phyloP scores from a whole-genome alignment of 2,113 vertebrate genomes.

The Labeo rohita region DNA sequence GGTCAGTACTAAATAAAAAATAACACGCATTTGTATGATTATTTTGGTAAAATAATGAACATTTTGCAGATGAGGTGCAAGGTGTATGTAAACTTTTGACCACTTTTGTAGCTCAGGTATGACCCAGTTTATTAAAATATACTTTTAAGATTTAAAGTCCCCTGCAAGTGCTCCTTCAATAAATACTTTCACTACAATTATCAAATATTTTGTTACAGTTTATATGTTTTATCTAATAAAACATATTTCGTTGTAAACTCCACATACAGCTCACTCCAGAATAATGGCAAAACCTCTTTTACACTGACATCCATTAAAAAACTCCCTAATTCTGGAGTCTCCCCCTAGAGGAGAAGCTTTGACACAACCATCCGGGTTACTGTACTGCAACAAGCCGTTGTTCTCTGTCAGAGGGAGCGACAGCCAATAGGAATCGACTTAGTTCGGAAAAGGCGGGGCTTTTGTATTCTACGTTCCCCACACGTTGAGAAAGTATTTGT shows the following conservation, averaged over 20 bases:
- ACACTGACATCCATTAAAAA: neutral
- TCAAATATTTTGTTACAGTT: too few species aligned
- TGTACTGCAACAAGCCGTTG: neutral
- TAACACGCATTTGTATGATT: too few species aligned
- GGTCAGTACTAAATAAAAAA: too few species aligned
- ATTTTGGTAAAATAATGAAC: too few species aligned
- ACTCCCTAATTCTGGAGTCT: neutral
- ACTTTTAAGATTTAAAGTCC: too few species aligned
- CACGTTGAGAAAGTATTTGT: slow-evolving; percentile 54
- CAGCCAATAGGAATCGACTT: slow-evolving; percentile 47
- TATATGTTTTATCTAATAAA: neutral
- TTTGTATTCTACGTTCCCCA: slow-evolving; percentile 25
- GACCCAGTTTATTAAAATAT: neutral
- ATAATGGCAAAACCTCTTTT: neutral
- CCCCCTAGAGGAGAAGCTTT: neutral
- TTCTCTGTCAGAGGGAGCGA: neutral
- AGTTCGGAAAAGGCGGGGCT: slow-evolving; percentile 22
- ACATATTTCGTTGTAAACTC: neutral
- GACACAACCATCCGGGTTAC: neutral
- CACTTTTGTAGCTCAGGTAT: too few species aligned
- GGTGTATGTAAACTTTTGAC: too few species aligned
- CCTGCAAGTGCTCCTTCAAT: too few species aligned
- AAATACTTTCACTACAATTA: too few species aligned
- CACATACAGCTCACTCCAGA: neutral
- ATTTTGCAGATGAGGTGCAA: too few species aligned